Conservation (phyloP, 2,797 vertebrate species). For the Sebastes dallii region DNA sequence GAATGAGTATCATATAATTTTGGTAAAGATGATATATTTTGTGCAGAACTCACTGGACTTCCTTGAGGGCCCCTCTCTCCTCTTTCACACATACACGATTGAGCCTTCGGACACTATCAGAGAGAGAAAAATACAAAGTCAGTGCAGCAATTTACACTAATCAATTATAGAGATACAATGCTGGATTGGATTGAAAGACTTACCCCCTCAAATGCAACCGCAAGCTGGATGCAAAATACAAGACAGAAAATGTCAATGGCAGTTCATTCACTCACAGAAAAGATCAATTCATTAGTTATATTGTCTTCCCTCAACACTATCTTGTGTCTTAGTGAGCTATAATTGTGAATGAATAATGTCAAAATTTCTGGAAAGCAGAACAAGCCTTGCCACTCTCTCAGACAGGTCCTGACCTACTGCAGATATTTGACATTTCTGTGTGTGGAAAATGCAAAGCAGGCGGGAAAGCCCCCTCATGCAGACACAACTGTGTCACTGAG, state of each 20-base stretch:
- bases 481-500: conserved; percentile 35
- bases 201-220: conserved; percentile 70
- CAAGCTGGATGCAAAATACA: conserved; percentile 62
- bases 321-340: background rate
- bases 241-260: background rate
- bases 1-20: background rate
- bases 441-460: conserved; percentile 64
- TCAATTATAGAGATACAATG: background rate
- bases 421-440: conserved; percentile 38
- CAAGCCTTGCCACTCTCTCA: conserved; percentile 18
- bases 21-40: background rate
- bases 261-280: background rate
- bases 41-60: conserved; percentile 75
- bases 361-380: conserved; percentile 39
- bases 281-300: background rate
- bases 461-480: conserved; percentile 26
- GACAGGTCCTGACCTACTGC: conserved; percentile 46
- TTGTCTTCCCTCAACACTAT: background rate
- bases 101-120: conserved; percentile 81
- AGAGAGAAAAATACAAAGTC: background rate
- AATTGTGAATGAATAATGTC: conserved; percentile 14
- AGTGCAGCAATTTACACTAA: background rate
- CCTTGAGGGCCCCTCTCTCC: conserved; percentile 84
- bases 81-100: conserved; percentile 85
- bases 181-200: conserved; percentile 19